These are phyloP conservation scores for Ophthalmolycus amberensis DNA, from an alignment of 2,113 vertebrate genomes.

Conservation along the genomic window DNA sequence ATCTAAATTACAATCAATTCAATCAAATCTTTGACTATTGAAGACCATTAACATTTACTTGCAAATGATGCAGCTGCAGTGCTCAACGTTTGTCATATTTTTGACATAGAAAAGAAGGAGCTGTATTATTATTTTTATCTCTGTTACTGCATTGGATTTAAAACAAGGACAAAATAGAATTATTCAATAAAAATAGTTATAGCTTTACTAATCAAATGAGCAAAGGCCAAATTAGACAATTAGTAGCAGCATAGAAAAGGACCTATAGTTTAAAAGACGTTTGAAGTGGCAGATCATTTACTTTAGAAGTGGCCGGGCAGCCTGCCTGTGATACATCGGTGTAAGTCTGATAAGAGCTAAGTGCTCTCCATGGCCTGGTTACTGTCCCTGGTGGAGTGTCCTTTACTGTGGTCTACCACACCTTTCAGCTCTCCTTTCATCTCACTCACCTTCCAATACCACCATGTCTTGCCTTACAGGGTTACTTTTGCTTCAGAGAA, in stretches of 20 bases:
- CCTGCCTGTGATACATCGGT: slow-evolving; percentile 48
- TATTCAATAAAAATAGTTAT: not conserved
- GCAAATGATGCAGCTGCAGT: not conserved
- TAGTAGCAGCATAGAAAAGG: not conserved
- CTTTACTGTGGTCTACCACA: slow-evolving; percentile 66
- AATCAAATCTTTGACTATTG: not conserved
- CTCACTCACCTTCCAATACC: slow-evolving; percentile 53
- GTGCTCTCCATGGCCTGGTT: slow-evolving; percentile 61
- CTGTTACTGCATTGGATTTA: not conserved
- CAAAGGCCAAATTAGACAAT: not conserved
- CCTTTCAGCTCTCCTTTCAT: slow-evolving; percentile 74
- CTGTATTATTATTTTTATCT: not conserved
- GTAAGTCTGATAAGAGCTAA: slow-evolving; percentile 59
- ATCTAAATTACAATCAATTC: not conserved
- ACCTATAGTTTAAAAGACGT: slow-evolving; percentile 25
- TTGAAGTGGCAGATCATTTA: slow-evolving; percentile 35
- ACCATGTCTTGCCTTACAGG: slow-evolving; percentile 20
- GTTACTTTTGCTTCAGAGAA: slow-evolving; percentile 20
- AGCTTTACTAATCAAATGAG: not conserved
- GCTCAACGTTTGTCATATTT: not conserved
- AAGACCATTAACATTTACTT: not conserved
- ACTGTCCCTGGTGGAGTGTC: slow-evolving; percentile 58
- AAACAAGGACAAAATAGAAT: not conserved
- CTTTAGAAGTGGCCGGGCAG: slow-evolving; percentile 34
- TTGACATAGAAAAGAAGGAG: not conserved